Evolutionary conservation across 2,888 invertebrate species (phyloP).

Genomic region (Agrilus biguttatus): DNA sequence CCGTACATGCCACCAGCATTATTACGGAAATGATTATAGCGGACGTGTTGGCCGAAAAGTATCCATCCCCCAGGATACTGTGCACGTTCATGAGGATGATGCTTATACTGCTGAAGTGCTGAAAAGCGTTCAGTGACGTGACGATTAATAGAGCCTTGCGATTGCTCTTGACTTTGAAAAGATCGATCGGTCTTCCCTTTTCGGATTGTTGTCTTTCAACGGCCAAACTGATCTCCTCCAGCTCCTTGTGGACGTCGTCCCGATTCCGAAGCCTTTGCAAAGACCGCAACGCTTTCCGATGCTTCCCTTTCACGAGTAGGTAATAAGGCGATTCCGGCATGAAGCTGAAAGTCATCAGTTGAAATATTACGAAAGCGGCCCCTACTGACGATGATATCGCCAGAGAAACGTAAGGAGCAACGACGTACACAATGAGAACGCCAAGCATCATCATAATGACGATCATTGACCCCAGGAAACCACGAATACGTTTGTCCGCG

Average conservation of each 20-base stretch:
- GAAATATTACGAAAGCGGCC: conserved; percentile 17
- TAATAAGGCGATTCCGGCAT: conserved; percentile 31
- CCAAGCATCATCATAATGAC: conserved; percentile 30
- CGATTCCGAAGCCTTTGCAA: conserved; percentile 18
- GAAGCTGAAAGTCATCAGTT: conserved; percentile 23
- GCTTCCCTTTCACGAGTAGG: conserved; percentile 19
- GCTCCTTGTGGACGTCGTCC: conserved; percentile 20
- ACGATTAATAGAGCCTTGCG: conserved; percentile 26
- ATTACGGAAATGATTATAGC: conserved; percentile 25
- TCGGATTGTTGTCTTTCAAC: conserved; percentile 24
- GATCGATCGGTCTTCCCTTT: conserved; percentile 22
- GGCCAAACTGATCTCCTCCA: conserved; percentile 22
- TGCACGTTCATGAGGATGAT: conserved; percentile 31
- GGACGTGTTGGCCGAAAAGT: conserved; percentile 19
- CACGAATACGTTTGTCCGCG: conserved; percentile 28
- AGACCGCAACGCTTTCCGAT: conserved; percentile 20
- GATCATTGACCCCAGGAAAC: conserved; percentile 27
- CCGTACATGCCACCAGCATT: conserved; percentile 22
- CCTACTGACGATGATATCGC: conserved; percentile 24
- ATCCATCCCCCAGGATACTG: conserved; percentile 23
- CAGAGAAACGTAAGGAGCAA: conserved; percentile 25
- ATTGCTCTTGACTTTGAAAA: conserved; percentile 24
- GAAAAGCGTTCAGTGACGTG: conserved; percentile 24
- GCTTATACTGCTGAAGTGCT: conserved; percentile 27
- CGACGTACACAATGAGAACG: conserved; percentile 24